Base-by-base conservation (phyloP, 1,140 invertebrate genomes). In the Heliconius melpomene region DNA sequence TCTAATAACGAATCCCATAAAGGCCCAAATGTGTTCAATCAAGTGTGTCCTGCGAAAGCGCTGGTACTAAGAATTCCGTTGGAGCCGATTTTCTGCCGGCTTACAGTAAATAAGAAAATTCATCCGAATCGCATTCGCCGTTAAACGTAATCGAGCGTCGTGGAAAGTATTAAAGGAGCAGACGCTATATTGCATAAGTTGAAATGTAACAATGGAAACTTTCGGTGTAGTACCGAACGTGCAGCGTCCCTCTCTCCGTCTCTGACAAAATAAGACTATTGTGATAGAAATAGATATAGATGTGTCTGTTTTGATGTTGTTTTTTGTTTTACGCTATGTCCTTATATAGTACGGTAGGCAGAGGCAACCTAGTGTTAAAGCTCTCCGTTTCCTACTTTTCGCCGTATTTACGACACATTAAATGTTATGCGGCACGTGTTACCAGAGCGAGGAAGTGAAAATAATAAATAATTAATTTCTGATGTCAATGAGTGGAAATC, bases 121-220 rank as follows among this genome's bases (percentile, higher is more conserved):
- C 87, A 90, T 90, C 88, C 84, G 87, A 86, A 91, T 87, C 87
- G 86, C 86, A 91, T 46, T 46, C 40, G 40, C 85, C 88, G 90
- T 94, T 92, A 93, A 93, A 90, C 85, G 91, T 92, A 94, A 94
- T 94, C 91, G 91, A 92, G 89, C 92, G 91, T 89, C 86, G 86
- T 88, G 86, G 88, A 91, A 94, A 93, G 91, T 93, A 94, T 94
- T 92, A 94, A 93, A 92, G 90, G 91, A 92, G 91, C 89, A 89
- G 87, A 91, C 91, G 89, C 86, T 91, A 92, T 94, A 94, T 92
- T 92, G 91, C 93, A 93, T 94, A 94, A 94, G 93, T 94, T 94
- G 88, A 88, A 90, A 91, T 93, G 91, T 92, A 88, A 94, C 92
- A 93, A 92, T 92, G 91, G 89, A 93, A 94, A 94, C 87, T 94